Evolutionary conservation across 2,797 vertebrate species (phyloP).

Genomic region (Myripristis murdjan): DNA sequence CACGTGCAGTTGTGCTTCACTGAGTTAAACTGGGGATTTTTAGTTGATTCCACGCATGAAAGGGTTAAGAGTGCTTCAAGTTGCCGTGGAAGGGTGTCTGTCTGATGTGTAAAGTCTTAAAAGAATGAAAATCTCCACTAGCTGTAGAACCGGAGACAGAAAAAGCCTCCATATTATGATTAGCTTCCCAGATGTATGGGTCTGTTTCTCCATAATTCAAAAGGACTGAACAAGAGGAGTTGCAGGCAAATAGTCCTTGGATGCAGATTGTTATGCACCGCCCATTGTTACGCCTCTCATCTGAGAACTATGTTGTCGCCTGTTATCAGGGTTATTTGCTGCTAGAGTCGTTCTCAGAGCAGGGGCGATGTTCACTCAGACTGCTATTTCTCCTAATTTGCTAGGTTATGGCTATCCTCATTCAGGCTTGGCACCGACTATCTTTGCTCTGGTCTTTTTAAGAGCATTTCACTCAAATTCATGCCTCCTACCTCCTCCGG

Average conservation of each 20-base stretch:
- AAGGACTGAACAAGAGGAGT: neutral
- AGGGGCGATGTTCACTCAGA: conserved; percentile 37
- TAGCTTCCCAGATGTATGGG: conserved; percentile 2
- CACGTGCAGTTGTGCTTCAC: conserved; percentile 24
- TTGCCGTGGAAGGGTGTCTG: conserved; percentile 34
- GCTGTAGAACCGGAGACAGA: conserved; percentile 18
- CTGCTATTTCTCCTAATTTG: conserved; percentile 59
- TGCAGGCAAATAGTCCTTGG: conserved; percentile 6
- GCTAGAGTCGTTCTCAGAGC: conserved; percentile 19
- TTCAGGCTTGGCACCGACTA: conserved; percentile 52
- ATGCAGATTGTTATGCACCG: conserved; percentile 28
- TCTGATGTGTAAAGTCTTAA: conserved; percentile 36
- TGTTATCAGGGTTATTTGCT: conserved; percentile 31
- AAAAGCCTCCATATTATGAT: neutral
- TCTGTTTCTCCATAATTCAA: conserved; percentile 13
- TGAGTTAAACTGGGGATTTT: conserved; percentile 49
- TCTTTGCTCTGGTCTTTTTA: conserved; percentile 31
- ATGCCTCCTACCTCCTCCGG: conserved; percentile 18
- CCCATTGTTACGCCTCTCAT: conserved; percentile 38
- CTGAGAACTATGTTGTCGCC: conserved; percentile 22
- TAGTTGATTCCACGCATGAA: conserved; percentile 44
- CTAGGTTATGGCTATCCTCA: conserved; percentile 39
- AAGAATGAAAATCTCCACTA: conserved; percentile 9
- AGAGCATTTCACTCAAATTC: conserved; percentile 60
- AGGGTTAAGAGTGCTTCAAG: conserved; percentile 29